phyloP scores from a whole-genome alignment of 2,113 vertebrate species.

The Sapayoa aenigma region DNA sequence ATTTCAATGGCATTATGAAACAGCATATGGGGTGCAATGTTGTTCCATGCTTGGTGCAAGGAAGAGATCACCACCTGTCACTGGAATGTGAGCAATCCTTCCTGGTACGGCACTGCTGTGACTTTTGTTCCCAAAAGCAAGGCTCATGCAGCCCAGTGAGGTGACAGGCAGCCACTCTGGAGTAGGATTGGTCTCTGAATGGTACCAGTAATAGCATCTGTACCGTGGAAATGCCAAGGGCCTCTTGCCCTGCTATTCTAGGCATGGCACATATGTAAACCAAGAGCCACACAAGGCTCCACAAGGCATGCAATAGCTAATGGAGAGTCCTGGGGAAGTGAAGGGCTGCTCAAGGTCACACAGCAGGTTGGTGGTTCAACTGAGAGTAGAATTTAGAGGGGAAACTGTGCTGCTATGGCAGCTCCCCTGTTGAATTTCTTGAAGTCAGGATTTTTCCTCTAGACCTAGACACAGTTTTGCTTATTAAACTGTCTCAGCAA shows the following conservation, averaged over 20 bases:
- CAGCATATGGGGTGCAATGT: accelerated
- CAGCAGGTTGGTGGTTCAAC: not conserved
- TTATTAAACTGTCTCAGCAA: not conserved
- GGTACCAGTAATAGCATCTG: not conserved
- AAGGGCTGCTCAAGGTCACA: not conserved
- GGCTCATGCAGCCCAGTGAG: not conserved
- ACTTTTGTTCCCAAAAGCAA: not conserved
- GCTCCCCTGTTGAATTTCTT: not conserved
- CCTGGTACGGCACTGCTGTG: not conserved
- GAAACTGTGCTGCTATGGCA: not conserved
- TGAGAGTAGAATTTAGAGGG: not conserved
- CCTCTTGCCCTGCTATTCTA: not conserved
- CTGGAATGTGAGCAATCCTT: not conserved
- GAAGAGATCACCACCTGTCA: not conserved
- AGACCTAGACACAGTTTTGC: not conserved
- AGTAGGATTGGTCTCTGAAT: not conserved
- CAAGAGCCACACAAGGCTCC: not conserved
- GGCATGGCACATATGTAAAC: not conserved
- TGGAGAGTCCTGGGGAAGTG: not conserved
- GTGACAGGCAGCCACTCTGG: not conserved
- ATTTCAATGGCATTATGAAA: not conserved
- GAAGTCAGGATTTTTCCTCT: not conserved
- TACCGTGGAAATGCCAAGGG: not conserved
- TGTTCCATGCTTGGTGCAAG: not conserved
- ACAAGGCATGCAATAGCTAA: not conserved